Evolutionary conservation across 2,113 vertebrate species (phyloP).

Genomic region (Coptodon bakossiorum): DNA sequence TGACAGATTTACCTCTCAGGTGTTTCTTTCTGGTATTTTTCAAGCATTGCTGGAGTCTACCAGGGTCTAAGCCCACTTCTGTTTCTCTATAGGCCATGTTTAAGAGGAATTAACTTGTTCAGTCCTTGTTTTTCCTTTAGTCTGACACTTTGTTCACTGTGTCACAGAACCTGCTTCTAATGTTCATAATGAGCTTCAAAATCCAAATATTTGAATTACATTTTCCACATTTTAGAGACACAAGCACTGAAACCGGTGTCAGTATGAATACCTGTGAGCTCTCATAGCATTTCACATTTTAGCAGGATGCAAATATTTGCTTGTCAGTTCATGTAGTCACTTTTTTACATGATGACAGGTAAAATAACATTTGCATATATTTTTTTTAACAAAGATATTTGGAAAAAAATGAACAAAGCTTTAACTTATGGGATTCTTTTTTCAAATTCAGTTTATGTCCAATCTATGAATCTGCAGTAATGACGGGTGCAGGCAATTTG

Average conservation of each 20-base stretch:
- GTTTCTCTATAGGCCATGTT: background rate
- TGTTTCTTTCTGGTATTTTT: background rate
- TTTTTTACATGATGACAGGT: background rate
- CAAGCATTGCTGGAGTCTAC: background rate
- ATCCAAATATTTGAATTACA: background rate
- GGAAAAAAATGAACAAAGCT: fast-evolving
- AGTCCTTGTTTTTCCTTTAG: background rate
- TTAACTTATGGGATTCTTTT: background rate
- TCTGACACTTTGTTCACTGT: background rate
- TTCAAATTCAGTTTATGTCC: background rate
- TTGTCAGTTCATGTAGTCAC: background rate
- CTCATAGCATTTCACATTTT: background rate
- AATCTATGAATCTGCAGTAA: background rate
- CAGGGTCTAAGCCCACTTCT: background rate
- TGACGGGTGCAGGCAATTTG: background rate
- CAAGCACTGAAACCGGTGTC: background rate
- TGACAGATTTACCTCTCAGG: background rate
- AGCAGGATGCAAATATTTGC: background rate
- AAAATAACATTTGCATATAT: background rate
- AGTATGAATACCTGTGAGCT: background rate
- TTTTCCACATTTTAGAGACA: background rate
- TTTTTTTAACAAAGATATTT: background rate
- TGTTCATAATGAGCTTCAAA: background rate
- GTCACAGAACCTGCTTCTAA: background rate
- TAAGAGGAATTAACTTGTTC: background rate